Percentiles rank a stretch among this genome's conserved stretches.
phyloP scores from a whole-genome alignment of 2,888 invertebrate genomes.

The Drosophila incognita region DNA sequence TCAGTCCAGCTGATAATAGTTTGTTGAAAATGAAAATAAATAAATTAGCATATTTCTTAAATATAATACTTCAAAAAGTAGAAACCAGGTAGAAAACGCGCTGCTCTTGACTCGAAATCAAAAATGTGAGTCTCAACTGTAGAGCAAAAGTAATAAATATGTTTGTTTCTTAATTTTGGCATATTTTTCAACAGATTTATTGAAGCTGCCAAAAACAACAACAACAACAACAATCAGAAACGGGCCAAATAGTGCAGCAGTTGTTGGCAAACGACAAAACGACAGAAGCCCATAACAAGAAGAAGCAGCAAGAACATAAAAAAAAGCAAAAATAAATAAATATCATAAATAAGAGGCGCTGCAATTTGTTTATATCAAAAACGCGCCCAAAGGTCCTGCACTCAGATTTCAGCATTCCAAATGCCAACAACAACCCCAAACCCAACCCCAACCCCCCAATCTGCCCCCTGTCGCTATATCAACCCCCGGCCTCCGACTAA shows the following conservation, averaged over 20 bases:
- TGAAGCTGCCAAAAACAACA: constrained; percentile 21
- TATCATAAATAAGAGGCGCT: constrained; percentile 76
- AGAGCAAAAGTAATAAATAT: not conserved
- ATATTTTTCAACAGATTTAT: constrained; percentile 43
- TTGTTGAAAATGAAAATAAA: not conserved
- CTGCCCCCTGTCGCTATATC: not conserved
- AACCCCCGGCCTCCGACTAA: constrained; percentile 7
- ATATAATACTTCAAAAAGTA: not conserved
- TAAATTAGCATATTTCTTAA: not conserved
- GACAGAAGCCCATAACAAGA: constrained; percentile 4
- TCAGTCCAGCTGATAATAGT: not conserved
- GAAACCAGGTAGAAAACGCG: not conserved
- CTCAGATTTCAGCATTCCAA: constrained; percentile 66
- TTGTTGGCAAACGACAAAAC: constrained; percentile 9
- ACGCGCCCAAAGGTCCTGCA: constrained; percentile 51
- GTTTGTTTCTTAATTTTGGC: not conserved
- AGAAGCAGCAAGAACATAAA: constrained; percentile 31
- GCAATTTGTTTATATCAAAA: constrained; percentile 81
- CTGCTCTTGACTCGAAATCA: not conserved
- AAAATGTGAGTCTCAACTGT: not conserved
- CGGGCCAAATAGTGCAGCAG: constrained; percentile 24
- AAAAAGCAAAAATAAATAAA: constrained; percentile 35
- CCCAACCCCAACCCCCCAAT: not conserved
- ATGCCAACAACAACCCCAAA: constrained; percentile 32
- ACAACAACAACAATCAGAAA: not conserved